These are phyloP conservation scores for Gymnothorax reevesii DNA, from an alignment of 2,797 vertebrate genomes.

Conservation along the genomic window DNA sequence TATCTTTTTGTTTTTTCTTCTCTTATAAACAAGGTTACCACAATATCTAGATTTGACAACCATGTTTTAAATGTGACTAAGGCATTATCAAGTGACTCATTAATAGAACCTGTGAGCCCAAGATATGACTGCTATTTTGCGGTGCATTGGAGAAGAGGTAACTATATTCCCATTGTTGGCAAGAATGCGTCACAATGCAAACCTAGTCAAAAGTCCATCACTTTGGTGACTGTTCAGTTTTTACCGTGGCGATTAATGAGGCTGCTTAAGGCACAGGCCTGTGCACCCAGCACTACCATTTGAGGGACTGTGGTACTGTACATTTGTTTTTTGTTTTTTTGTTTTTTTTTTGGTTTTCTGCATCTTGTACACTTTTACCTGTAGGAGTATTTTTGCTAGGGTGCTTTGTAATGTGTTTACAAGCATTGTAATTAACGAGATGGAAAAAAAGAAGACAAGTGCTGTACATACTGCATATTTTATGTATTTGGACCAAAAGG, in stretches of 20 bases:
- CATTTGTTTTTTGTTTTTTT: constrained; percentile 34
- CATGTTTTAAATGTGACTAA: constrained; percentile 1
- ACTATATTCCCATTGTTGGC: background rate
- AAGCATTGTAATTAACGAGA: constrained; percentile 36
- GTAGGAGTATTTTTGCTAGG: constrained; percentile 40
- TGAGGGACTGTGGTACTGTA: constrained; percentile 38
- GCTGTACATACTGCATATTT: constrained; percentile 51
- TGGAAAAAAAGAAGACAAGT: constrained; percentile 16
- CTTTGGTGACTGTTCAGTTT: background rate
- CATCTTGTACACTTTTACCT: constrained; percentile 38
- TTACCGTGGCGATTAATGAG: background rate
- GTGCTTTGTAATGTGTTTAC: constrained; percentile 62
- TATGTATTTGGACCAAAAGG: constrained; percentile 65
- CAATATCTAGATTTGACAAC: background rate
- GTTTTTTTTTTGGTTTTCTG: constrained; percentile 32
- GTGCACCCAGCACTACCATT: constrained; percentile 30
- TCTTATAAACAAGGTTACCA: constrained; percentile 20
- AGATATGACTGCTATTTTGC: background rate
- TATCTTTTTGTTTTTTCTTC: constrained; percentile 60
- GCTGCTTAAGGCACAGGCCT: background rate
- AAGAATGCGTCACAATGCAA: background rate
- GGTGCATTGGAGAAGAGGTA: background rate
- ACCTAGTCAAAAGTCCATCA: background rate
- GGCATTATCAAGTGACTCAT: background rate
- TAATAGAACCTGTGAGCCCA: background rate